Evolutionary conservation across 92 coral and sea anemone genomes (phyloP).

Genomic region (Nematostella vectensis): DNA sequence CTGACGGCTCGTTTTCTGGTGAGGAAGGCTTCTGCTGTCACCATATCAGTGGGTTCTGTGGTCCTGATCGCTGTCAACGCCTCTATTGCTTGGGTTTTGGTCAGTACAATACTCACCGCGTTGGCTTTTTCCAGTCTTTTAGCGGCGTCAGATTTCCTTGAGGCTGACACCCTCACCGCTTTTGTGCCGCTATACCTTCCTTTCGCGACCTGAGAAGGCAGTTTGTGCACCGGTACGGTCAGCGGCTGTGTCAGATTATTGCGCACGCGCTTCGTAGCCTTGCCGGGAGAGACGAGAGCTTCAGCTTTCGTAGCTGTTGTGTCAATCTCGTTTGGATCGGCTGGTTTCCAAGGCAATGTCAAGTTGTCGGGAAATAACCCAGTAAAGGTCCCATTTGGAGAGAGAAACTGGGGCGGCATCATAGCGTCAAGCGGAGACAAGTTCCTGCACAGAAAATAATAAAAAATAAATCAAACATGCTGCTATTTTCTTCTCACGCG

Average conservation of each 20-base stretch:
- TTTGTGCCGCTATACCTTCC: slow-evolving; percentile 24
- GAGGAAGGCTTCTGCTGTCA: slow-evolving; percentile 37
- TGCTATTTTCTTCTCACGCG: no score
- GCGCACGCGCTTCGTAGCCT: slow-evolving; percentile 22
- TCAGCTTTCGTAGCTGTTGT: slow-evolving; percentile 1
- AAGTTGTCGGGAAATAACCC: slow-evolving; percentile 24
- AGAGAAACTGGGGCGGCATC: slow-evolving; percentile 16
- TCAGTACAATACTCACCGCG: slow-evolving; percentile 43
- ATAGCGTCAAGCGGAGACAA: slow-evolving; percentile 17
- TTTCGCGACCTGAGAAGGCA: slow-evolving; percentile 32
- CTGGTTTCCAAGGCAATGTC: slow-evolving; percentile 26
- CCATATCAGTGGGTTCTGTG: slow-evolving; percentile 53
- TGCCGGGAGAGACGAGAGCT: not conserved
- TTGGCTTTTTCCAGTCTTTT: slow-evolving; percentile 53
- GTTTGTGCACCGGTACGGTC: slow-evolving; percentile 64
- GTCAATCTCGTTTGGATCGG: slow-evolving; percentile 13
- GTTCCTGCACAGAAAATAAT: slow-evolving; percentile 11
- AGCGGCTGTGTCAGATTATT: slow-evolving; percentile 48
- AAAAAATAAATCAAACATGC: no score
- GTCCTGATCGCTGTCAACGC: slow-evolving; percentile 66
- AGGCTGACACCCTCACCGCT: slow-evolving; percentile 51
- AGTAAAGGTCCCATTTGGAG: not conserved
- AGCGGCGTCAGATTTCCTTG: slow-evolving; percentile 79
- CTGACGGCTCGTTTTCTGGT: slow-evolving; percentile 49
- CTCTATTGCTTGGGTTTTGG: slow-evolving; percentile 42